A percentile compares a stretch with the other conserved stretches of the same genome.
Conservation (phyloP, 2,888 invertebrate species). For the Tubiluchus corallicola region DNA sequence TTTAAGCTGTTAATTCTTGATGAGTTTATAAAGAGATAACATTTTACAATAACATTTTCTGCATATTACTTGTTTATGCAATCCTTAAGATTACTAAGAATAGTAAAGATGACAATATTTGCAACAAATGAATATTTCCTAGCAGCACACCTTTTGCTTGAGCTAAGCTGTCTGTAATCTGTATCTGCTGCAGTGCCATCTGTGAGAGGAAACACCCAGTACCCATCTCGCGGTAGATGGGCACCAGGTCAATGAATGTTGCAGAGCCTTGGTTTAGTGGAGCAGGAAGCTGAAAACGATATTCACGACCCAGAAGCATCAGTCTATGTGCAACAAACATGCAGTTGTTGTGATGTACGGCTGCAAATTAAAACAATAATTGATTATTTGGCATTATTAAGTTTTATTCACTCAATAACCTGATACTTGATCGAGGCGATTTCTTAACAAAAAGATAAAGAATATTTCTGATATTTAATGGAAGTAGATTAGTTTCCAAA, state of each 20-base stretch:
- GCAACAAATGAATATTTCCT: constrained; percentile 7
- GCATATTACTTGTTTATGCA: constrained; percentile 37
- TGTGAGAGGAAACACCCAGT: constrained; percentile 49
- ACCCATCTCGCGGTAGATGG: constrained; percentile 45
- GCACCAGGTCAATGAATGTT: constrained; percentile 47
- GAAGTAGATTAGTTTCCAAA: too few species aligned
- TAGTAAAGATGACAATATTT: constrained; percentile 27
- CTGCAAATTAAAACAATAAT: too few species aligned
- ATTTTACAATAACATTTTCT: constrained; percentile 4
- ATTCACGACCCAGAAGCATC: constrained; percentile 44
- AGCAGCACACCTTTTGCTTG: constrained; percentile 43
- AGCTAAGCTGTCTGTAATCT: constrained; percentile 51
- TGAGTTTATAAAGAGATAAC: too few species aligned
- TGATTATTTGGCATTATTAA: too few species aligned
- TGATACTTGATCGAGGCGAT: too few species aligned
- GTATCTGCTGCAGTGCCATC: constrained; percentile 51
- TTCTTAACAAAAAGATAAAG: too few species aligned
- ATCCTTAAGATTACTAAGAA: constrained; percentile 40
- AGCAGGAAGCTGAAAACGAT: constrained; percentile 41
- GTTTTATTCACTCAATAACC: too few species aligned
- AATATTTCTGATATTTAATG: too few species aligned
- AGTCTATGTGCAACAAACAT: constrained; percentile 61
- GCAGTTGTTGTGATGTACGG: constrained; percentile 56
- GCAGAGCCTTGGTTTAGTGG: constrained; percentile 37
- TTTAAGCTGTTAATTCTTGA: too few species aligned